Evolutionary conservation across 2,113 vertebrate genomes (phyloP), one percentile per base, ranked within the genome.

Genomic region (Pedetes capensis): DNA sequence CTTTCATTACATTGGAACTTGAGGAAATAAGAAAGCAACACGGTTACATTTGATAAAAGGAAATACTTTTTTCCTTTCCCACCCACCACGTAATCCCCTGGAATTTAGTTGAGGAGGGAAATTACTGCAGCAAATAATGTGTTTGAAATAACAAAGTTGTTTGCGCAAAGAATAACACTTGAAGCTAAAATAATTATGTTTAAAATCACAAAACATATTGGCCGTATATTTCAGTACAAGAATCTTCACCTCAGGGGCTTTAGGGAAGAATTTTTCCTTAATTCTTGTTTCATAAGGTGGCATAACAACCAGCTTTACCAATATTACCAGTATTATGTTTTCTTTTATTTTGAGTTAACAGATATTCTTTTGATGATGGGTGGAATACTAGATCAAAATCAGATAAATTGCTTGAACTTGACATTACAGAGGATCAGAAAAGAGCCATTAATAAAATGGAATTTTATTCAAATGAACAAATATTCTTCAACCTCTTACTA

Each of bases 61-160:
- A 97, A 97, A 96, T 96, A 79, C 83, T 63, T 96, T 95, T 96
- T 85, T 74, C 78, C 37, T 93, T 95, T 85, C 79, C 92, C 95
- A 91, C 87, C 92, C 92, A 93, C 75, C 49, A n/a, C 51, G 53
- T 95, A 96, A 97, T 96, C 94, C 97, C 81, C 55, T 95, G 96
- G 94, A 96, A 96, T 96, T 95, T 66, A 80, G 51, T 72, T 92
- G 88, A 97, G 2, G 1, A 10, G 1, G 66, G 80, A 96, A 97
- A 92, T 96, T 63, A 90, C 71, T 88, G 57, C 16, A 74, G 76
- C 78, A 64, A 92, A 93, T 51, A 85, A 37, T 34, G 39, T 75
- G 68, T 63, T 87, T 93, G 92, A 57, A 68, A 92, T 71, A 76
- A 34, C 20, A 7, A 79, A 68, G 23, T 81, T 88, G 66, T 64